Evolutionary conservation across 2,888 invertebrate genomes (phyloP).

Genomic region (Drosophila leonis): DNA sequence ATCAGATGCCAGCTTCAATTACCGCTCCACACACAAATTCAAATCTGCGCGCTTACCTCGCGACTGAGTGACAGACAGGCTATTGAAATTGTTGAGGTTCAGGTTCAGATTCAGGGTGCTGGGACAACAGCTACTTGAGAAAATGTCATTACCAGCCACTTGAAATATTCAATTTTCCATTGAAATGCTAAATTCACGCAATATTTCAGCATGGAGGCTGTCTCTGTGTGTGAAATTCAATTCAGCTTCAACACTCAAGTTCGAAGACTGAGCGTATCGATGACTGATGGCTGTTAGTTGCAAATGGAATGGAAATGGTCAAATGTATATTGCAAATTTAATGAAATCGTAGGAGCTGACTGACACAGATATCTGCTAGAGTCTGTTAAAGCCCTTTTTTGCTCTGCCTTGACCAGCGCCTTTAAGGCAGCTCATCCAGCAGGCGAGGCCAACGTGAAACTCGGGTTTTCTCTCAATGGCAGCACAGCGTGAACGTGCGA

Average conservation of each 20-base stretch:
- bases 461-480: slow-evolving; percentile 37
- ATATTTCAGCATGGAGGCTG: slow-evolving; percentile 61
- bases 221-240: slow-evolving; percentile 27
- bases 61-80: slow-evolving; percentile 39
- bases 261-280: slow-evolving; percentile 13
- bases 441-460: slow-evolving; percentile 22
- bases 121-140: slow-evolving; percentile 53
- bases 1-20: slow-evolving; percentile 76
- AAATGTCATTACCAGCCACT: slow-evolving; percentile 80
- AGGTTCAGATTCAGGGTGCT: slow-evolving; percentile 1
- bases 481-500: slow-evolving; percentile 74
- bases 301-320: slow-evolving; percentile 2
- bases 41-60: slow-evolving; percentile 53
- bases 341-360: slow-evolving; percentile 1
- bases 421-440: slow-evolving; percentile 1
- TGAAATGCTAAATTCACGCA: slow-evolving; percentile 78
- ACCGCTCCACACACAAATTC: slow-evolving; percentile 31
- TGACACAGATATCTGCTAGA: neutral
- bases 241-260: slow-evolving; percentile 21
- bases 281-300: slow-evolving; percentile 23
- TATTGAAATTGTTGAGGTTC: slow-evolving; percentile 19
- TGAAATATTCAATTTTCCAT: slow-evolving; percentile 78
- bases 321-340: slow-evolving; percentile 20
- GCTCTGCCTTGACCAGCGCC: neutral
- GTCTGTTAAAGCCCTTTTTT: neutral